Evolutionary conservation across 35 echinoderm and acorn worm species (phyloP).

Genomic region (Apostichopus parvimensis): DNA sequence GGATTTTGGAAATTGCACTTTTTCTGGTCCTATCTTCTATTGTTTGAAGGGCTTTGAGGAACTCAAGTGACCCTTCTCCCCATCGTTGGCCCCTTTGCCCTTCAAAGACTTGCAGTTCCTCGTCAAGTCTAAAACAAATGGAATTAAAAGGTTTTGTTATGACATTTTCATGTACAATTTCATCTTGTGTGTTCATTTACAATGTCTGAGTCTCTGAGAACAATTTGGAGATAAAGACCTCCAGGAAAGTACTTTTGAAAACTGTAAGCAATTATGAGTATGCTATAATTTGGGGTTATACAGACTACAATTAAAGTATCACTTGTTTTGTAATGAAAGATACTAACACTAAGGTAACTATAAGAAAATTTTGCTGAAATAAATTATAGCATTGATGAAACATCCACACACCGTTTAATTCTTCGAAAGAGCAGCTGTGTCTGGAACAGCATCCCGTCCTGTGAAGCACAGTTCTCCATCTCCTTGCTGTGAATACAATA

Average conservation of each 20-base stretch:
- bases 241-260: too few species aligned
- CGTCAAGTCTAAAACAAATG: too few species aligned
- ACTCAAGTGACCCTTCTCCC: background rate
- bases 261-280: too few species aligned
- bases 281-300: too few species aligned
- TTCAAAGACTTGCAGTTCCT: too few species aligned
- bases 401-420: background rate
- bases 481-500: background rate
- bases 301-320: too few species aligned
- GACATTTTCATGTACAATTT: too few species aligned
- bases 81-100: background rate
- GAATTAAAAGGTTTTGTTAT: too few species aligned
- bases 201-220: too few species aligned
- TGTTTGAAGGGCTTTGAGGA: background rate
- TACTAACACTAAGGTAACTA: background rate
- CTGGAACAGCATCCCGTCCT: background rate
- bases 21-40: background rate
- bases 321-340: too few species aligned
- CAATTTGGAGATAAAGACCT: too few species aligned
- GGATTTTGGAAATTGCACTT: background rate
- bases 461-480: background rate
- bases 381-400: background rate
- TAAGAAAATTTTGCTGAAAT: background rate
- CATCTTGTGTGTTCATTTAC: too few species aligned
- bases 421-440: slow-evolving; percentile 12